Percentiles rank a stretch among this genome's conserved stretches.
Evolutionary conservation across 2,888 invertebrate genomes (phyloP).

Genomic region (Orthosia gothica): DNA sequence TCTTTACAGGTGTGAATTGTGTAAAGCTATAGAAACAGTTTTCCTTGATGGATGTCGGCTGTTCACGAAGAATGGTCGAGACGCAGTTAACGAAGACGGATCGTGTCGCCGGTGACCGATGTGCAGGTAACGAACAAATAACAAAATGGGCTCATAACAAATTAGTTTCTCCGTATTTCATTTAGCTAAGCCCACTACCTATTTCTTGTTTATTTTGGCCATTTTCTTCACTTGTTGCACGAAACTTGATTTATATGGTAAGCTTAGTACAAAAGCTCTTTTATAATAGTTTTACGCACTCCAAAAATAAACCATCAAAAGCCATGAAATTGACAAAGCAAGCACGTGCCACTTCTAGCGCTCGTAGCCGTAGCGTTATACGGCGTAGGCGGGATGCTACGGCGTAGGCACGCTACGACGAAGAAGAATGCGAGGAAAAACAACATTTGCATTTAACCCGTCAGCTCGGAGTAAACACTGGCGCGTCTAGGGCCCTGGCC

Average conservation of each 20-base stretch:
- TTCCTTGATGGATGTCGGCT: conserved; percentile 81
- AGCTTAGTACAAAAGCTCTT: not conserved
- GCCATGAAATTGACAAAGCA: conserved; percentile 32
- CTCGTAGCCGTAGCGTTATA: conserved; percentile 56
- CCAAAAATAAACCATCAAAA: conserved; percentile 44
- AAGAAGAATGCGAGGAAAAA: conserved; percentile 12
- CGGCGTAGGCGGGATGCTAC: conserved; percentile 59
- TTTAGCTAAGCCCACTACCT: conserved; percentile 8
- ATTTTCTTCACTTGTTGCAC: conserved; percentile 21
- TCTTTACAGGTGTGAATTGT: conserved; percentile 65
- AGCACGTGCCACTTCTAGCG: conserved; percentile 35
- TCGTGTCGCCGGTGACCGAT: conserved; percentile 79
- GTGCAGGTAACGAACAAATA: conserved; percentile 77
- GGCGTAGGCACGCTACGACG: conserved; percentile 42
- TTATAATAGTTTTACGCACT: conserved; percentile 2
- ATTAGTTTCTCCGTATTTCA: conserved; percentile 64
- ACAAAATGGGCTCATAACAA: conserved; percentile 69
- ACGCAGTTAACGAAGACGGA: conserved; percentile 83
- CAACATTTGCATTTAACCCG: conserved; percentile 33
- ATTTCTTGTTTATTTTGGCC: conserved; percentile 14
- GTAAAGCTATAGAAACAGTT: conserved; percentile 72
- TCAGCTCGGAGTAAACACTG: conserved; percentile 13
- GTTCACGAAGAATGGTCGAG: conserved; percentile 73
- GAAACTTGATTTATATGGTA: conserved; percentile 6
- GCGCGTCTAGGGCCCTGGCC: not conserved